A percentile compares a stretch with the other conserved stretches of the same genome.
phyloP scores from a whole-genome alignment of 2,797 vertebrate genomes.

The Delichon dasypus region DNA sequence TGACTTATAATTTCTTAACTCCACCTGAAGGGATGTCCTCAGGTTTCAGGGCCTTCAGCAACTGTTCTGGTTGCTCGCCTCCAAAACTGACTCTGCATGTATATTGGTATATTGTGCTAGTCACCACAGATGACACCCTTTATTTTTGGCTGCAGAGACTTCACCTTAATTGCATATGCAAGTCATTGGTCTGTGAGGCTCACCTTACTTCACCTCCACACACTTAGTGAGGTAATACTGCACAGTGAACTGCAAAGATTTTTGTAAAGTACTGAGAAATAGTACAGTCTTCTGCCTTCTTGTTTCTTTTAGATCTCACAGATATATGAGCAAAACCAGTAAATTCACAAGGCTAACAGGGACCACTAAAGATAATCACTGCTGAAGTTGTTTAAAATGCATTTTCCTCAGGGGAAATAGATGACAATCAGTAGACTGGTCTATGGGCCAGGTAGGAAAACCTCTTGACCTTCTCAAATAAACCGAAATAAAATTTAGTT shows the following conservation, averaged over 20 bases:
- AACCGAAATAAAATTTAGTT: not conserved
- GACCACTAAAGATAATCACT: not conserved
- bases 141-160: constrained; percentile 41
- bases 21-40: constrained; percentile 1
- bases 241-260: not conserved
- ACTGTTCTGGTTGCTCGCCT: constrained; percentile 27
- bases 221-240: not conserved
- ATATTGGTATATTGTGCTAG: constrained; percentile 44
- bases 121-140: constrained; percentile 40
- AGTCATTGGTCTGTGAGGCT: constrained; percentile 37
- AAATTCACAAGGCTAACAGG: not conserved
- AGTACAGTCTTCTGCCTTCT: not conserved
- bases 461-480: not conserved
- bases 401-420: not conserved
- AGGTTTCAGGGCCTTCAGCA: constrained; percentile 44
- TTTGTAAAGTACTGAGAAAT: not conserved
- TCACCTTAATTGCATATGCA: constrained; percentile 23
- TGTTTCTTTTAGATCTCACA: not conserved
- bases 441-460: not conserved
- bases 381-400: not conserved
- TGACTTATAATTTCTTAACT: constrained; percentile 63
- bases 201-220: constrained; percentile 49
- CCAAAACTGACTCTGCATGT: constrained; percentile 42
- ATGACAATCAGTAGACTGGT: not conserved
- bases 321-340: not conserved